These are phyloP conservation scores for Acronicta aceris DNA, from an alignment of 2,888 invertebrate species.

Conservation along the genomic window DNA sequence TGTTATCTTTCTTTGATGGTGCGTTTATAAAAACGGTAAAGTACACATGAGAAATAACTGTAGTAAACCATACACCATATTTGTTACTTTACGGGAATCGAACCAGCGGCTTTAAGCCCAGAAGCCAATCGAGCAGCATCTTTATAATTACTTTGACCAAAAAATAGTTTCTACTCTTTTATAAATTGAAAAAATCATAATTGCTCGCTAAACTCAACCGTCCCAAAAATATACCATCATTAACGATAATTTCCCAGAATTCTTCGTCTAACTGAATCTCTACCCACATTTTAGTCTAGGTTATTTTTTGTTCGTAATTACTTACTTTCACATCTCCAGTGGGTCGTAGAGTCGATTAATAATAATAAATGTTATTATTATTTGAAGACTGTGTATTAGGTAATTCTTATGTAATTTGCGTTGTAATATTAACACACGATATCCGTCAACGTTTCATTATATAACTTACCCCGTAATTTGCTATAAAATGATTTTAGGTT, in stretches of 20 bases:
- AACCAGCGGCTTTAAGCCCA: no score
- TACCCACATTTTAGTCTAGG: conserved; percentile 28
- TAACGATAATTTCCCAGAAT: conserved; percentile 35
- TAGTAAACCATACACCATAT: no score
- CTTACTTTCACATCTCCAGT: conserved; percentile 39
- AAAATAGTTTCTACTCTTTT: background rate
- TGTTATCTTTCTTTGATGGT: no score
- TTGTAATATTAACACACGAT: conserved; percentile 9
- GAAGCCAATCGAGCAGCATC: no score
- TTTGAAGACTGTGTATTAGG: background rate
- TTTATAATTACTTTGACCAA: no score
- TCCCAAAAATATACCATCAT: conserved; percentile 18
- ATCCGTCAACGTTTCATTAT: no score
- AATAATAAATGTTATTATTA: conserved; percentile 13
- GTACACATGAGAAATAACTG: no score
- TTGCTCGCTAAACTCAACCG: background rate
- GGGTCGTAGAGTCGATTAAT: conserved; percentile 12
- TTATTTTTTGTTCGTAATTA: conserved; percentile 39
- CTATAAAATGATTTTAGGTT: no score
- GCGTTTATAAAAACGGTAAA: no score
- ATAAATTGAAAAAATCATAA: background rate
- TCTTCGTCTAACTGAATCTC: conserved; percentile 31
- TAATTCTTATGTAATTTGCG: conserved; percentile 24
- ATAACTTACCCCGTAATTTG: no score
- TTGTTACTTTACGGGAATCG: no score